phyloP scores from a whole-genome alignment of 2,797 vertebrate genomes.

The Sebastes miniatus region DNA sequence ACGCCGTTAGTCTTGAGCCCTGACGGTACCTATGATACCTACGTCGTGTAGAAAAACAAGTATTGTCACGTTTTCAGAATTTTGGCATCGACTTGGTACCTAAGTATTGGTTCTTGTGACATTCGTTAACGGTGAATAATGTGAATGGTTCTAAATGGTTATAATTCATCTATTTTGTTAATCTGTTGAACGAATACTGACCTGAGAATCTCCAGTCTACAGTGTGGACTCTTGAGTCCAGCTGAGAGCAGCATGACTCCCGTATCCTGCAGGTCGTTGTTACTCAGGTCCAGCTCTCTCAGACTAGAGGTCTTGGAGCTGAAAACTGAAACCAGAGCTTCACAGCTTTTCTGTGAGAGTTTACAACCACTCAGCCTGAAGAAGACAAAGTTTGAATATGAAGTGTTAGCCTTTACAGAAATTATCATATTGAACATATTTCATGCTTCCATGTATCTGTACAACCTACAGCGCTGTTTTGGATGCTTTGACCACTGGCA shows the following conservation, averaged over 20 bases:
- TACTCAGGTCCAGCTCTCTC: constrained; percentile 29
- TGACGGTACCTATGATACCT: too few relatives aligned
- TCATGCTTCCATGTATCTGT: neutral
- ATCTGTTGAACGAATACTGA: neutral
- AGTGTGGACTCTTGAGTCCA: constrained; percentile 26
- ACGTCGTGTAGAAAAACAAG: too few relatives aligned
- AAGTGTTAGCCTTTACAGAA: neutral
- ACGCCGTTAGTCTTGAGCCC: too few relatives aligned
- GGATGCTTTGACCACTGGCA: constrained; percentile 41
- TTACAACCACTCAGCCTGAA: constrained; percentile 20
- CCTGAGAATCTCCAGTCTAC: constrained; percentile 31
- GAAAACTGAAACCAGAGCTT: constrained; percentile 3
- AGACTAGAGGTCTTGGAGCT: neutral
- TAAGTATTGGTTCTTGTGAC: too few relatives aligned
- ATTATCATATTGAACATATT: neutral
- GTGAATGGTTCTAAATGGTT: too few relatives aligned
- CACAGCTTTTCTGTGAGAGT: constrained; percentile 1
- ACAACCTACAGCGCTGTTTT: constrained; percentile 40
- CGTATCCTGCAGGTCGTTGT: constrained; percentile 23
- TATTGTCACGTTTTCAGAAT: too few relatives aligned
- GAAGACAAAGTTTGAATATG: neutral
- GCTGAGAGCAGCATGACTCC: constrained; percentile 4
- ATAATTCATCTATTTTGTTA: too few relatives aligned
- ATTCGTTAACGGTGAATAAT: neutral
- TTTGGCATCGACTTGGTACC: too few relatives aligned